Conservation (phyloP, 2,113 vertebrate genomes). For the Gopherus evgoodei region DNA sequence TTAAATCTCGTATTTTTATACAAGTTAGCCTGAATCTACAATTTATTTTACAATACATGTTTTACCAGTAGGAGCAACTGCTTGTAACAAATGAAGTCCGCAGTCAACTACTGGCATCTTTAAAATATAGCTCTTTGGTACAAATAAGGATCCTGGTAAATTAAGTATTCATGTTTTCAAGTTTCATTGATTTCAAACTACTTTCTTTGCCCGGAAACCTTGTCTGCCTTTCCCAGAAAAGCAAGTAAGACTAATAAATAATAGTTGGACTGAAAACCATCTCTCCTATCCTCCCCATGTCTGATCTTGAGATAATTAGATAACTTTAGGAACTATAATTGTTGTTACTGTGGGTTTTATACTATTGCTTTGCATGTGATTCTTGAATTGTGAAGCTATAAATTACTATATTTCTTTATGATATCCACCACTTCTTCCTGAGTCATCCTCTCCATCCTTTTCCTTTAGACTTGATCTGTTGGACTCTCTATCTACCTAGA, state of each 20-base stretch:
- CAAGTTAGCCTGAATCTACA: not conserved
- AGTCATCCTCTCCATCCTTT: too few species aligned
- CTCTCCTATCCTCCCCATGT: not conserved
- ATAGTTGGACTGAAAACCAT: not conserved
- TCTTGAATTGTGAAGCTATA: not conserved
- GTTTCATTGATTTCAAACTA: not conserved
- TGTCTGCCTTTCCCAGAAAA: not conserved
- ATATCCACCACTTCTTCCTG: too few species aligned
- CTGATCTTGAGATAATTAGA: constrained; percentile 10
- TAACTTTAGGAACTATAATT: not conserved
- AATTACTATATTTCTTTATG: not conserved
- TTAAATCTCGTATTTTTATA: not conserved
- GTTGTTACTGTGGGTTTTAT: not conserved
- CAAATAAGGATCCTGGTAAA: not conserved
- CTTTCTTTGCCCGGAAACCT: not conserved
- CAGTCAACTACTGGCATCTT: not conserved
- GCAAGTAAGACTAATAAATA: not conserved
- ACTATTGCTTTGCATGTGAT: not conserved
- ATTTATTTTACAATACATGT: not conserved
- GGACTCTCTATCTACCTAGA: too few species aligned
- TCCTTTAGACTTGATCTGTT: too few species aligned
- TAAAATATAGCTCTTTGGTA: not conserved
- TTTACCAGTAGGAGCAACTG: not conserved
- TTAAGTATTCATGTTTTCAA: not conserved
- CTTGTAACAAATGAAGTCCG: not conserved